A percentile compares a stretch with the other conserved stretches of the same genome.
Evolutionary conservation across 2,888 invertebrate genomes (phyloP).

Genomic region (Tetramorium bicarinatum): DNA sequence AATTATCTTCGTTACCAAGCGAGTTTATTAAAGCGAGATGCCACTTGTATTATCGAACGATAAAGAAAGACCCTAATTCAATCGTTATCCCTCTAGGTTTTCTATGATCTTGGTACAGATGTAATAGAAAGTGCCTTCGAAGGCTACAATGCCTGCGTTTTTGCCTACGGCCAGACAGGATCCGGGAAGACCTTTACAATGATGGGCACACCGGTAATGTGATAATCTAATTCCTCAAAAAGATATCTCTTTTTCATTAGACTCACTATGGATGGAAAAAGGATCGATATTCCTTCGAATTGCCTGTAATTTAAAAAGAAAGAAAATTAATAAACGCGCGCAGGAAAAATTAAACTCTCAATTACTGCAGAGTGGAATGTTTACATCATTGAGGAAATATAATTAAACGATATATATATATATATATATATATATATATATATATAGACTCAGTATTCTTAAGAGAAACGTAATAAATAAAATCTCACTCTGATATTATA

Average conservation of each 20-base stretch:
- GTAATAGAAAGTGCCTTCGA: conserved; percentile 94
- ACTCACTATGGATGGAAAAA: not conserved
- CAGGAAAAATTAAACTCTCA: not conserved
- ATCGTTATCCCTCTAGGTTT: conserved; percentile 87
- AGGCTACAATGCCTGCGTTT: conserved; percentile 96
- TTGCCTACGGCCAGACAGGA: conserved; percentile 97
- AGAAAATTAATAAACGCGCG: not conserved
- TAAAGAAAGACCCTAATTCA: conserved; percentile 2
- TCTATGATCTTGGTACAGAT: conserved; percentile 92
- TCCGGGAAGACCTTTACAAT: conserved; percentile 97
- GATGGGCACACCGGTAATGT: conserved; percentile 93
- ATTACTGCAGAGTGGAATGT: not conserved
- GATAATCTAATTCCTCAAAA: conserved; percentile 3
- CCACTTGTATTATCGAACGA: conserved; percentile 1
- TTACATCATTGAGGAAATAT: not conserved
- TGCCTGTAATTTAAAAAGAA: not conserved
- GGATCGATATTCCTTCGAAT: not conserved
- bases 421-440: no score
- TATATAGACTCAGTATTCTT: not conserved
- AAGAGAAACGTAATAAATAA: not conserved
- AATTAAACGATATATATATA: not conserved
- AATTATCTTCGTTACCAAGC: conserved; percentile 58
- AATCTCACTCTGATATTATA: not conserved
- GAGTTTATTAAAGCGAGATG: conserved; percentile 32
- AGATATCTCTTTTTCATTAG: not conserved